Conservation (phyloP, 2,797 vertebrate genomes). For the Molossus alvarezi region DNA sequence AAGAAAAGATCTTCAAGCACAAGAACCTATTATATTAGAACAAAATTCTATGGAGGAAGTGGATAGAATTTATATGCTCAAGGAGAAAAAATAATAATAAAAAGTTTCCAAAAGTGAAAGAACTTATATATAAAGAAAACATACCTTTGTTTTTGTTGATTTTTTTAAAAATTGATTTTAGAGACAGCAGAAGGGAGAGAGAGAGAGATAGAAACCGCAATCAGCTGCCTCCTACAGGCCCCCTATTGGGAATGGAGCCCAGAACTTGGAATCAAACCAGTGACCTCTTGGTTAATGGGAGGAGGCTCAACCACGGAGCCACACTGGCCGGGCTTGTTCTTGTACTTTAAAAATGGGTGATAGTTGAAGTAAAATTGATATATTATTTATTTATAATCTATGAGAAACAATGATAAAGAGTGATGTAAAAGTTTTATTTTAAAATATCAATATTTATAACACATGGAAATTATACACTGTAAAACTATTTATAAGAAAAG, state of each 20-base stretch:
- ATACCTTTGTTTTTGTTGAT: too few relatives aligned
- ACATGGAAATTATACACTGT: background rate
- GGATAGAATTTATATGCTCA: background rate
- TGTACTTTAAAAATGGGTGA: background rate
- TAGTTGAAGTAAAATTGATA: background rate
- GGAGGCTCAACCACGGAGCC: too few relatives aligned
- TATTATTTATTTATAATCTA: background rate
- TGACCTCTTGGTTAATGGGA: too few relatives aligned
- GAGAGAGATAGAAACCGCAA: too few relatives aligned
- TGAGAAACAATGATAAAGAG: slow-evolving; percentile 21
- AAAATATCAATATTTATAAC: background rate
- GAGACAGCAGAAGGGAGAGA: too few relatives aligned
- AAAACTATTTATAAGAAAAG: background rate
- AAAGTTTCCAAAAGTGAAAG: slow-evolving; percentile 13
- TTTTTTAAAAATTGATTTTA: too few relatives aligned
- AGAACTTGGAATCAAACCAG: too few relatives aligned
- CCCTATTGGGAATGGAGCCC: too few relatives aligned
- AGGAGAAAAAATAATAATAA: background rate
- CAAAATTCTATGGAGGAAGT: slow-evolving; percentile 9
- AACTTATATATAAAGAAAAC: background rate
- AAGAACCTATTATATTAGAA: background rate
- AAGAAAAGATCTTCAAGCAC: slow-evolving; percentile 14
- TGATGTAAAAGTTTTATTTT: slow-evolving; percentile 6
- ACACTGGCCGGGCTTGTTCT: too few relatives aligned
- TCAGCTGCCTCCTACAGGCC: too few relatives aligned